phyloP scores from a whole-genome alignment of 2,797 vertebrate species.

The Adrianichthys oophorus region DNA sequence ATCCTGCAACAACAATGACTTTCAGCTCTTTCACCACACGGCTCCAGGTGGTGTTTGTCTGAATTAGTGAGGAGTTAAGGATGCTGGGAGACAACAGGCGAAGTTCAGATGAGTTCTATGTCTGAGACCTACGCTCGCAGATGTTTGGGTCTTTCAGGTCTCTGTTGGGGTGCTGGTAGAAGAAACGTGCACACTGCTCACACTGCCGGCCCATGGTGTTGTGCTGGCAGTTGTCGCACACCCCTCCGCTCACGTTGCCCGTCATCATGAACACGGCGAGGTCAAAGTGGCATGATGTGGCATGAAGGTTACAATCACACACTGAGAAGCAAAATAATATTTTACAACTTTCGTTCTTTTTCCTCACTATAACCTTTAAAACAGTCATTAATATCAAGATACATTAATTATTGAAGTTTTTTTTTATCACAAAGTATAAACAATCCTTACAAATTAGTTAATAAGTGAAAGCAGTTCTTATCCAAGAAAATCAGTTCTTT shows the following conservation, averaged over 20 bases:
- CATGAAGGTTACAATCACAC: constrained; percentile 92
- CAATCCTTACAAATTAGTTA: too few species aligned
- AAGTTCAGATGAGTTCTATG: neutral
- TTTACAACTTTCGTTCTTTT: neutral
- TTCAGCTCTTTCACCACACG: constrained; percentile 21
- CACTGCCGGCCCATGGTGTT: constrained; percentile 91
- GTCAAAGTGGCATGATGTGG: constrained; percentile 91
- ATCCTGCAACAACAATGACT: constrained; percentile 20
- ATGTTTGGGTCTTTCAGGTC: constrained; percentile 86
- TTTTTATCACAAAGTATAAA: too few species aligned
- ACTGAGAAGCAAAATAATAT: constrained; percentile 64
- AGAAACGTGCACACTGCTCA: constrained; percentile 91
- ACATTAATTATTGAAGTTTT: too few species aligned
- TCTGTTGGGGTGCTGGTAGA: constrained; percentile 89
- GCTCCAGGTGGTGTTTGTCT: constrained; percentile 40
- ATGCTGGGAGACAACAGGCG: neutral
- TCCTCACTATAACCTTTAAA: too few species aligned
- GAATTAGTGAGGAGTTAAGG: neutral
- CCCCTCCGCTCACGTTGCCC: constrained; percentile 88
- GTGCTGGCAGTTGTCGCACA: constrained; percentile 91
- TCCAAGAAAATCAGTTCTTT: too few species aligned
- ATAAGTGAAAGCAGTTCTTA: too few species aligned
- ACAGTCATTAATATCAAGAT: too few species aligned
- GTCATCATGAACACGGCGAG: constrained; percentile 86
- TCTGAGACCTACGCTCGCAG: constrained; percentile 86